phyloP scores from a whole-genome alignment of 2,797 vertebrate genomes.

The Serranus cabrilla region DNA sequence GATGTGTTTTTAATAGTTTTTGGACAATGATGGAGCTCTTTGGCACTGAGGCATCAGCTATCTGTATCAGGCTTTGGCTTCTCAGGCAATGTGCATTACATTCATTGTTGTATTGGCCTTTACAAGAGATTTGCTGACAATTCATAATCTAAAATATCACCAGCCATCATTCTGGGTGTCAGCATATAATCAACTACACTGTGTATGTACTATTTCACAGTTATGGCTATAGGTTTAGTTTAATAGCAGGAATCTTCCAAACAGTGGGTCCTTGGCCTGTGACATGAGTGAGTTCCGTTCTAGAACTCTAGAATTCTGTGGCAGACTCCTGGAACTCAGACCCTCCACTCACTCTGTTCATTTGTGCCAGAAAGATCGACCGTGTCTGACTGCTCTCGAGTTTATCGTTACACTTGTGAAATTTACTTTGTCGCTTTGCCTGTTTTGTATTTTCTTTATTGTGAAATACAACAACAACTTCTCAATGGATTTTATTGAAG shows the following conservation, averaged over 20 bases:
- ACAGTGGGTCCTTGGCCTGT: background rate
- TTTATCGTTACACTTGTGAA: background rate
- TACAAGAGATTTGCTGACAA: background rate
- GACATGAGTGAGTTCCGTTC: background rate
- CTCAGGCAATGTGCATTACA: background rate
- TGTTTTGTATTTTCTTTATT: background rate
- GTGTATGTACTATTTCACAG: conserved; percentile 2
- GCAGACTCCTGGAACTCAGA: background rate
- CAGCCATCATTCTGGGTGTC: background rate
- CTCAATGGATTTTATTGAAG: background rate
- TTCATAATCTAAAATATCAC: background rate
- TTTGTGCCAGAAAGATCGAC: background rate
- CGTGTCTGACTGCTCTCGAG: background rate
- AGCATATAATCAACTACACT: background rate
- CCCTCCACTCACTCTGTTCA: background rate
- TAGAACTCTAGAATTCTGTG: background rate
- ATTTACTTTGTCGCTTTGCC: background rate
- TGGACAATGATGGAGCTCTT: background rate
- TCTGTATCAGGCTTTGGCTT: background rate
- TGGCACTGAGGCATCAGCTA: background rate
- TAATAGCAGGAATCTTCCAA: background rate
- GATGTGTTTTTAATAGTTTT: background rate
- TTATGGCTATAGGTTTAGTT: background rate
- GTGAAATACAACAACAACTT: background rate
- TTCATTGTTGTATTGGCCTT: background rate